phyloP scores from a whole-genome alignment of 2,797 vertebrate genomes.

The Ptychadena robeensis region DNA sequence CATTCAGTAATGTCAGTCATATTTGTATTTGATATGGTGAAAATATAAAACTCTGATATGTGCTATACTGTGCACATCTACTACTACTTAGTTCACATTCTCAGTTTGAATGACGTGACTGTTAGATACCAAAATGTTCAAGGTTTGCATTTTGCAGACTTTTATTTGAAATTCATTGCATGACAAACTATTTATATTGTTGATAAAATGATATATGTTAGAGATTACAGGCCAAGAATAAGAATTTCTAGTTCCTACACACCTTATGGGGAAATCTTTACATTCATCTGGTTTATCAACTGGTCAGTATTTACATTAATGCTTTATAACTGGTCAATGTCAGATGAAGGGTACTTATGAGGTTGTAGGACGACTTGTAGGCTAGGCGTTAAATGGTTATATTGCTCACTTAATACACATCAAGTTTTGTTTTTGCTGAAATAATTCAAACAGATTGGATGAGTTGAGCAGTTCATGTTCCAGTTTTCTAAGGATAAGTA shows the following conservation, averaged over 20 bases:
- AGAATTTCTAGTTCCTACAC: not conserved
- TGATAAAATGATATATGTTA: not conserved
- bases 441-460: not conserved
- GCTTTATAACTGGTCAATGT: not conserved
- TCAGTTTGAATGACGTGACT: not conserved
- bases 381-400: too few species aligned
- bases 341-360: constrained; percentile 3
- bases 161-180: constrained; percentile 6
- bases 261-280: not conserved
- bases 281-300: constrained; percentile 1
- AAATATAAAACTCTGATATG: not conserved
- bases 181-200: constrained; percentile 16
- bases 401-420: too few species aligned
- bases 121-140: not conserved
- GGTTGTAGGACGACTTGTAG: not conserved
- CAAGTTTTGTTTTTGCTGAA: not conserved
- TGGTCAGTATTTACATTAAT: not conserved
- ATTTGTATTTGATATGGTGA: not conserved
- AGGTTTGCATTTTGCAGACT: not conserved
- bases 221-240: not conserved
- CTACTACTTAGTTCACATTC: not conserved
- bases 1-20: not conserved
- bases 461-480: not conserved
- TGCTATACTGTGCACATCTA: not conserved
- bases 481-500: too few species aligned